Base-by-base conservation (phyloP, 53 echinoderm and acorn worm species). In the Mesocentrotus franciscanus region DNA sequence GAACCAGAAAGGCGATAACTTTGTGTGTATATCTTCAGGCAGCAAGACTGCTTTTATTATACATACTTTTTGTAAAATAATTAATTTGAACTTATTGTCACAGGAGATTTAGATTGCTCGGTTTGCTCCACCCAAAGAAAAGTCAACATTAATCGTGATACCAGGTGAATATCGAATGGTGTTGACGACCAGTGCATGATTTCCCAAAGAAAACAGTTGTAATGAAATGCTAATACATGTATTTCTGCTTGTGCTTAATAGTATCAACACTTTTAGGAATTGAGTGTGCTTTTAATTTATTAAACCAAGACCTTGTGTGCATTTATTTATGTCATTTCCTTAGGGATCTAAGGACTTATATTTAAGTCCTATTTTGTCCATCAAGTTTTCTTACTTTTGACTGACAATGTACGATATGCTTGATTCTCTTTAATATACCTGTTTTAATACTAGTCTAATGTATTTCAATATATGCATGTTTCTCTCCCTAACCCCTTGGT, bases 131-230 rank as follows among this genome's bases (percentile, higher is more conserved):
- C 85, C 26, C 22, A 26, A 87, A 24, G 24, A 58, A 29, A 92
- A n/a, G 35, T 74, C 30, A 24, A 92, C 92, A 92, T 78, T 57
- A 92, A 76, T 92, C 92, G 92, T 92, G 70, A 92, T 92, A 92
- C 75, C 14, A 29, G 92, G 75, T 36, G 92, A 92, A 49, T 92
- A 92, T 92, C n/a, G 92, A 92, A 92, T 92, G 30, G 92, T 92
- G 92, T 92, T 92, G 76, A 42, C 14, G 12, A 29, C 26, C 20
- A 58, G 13, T 87, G 58, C 26, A 59, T 3, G 12, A 87, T n/a
- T 33, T 56, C 57, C 20, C 18, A 42, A 0, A 76, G 76, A 32
- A 12, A 76, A 76, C 33, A 24, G 12, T 49, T 29, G n/a, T 27
- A 27, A 10, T 10, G 10, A 12, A 24, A 24, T 57, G 57, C 10